Evolutionary conservation across 2,888 invertebrate genomes (phyloP), one percentile per base, ranked within the genome.

Genomic region (Stenurella melanura): DNA sequence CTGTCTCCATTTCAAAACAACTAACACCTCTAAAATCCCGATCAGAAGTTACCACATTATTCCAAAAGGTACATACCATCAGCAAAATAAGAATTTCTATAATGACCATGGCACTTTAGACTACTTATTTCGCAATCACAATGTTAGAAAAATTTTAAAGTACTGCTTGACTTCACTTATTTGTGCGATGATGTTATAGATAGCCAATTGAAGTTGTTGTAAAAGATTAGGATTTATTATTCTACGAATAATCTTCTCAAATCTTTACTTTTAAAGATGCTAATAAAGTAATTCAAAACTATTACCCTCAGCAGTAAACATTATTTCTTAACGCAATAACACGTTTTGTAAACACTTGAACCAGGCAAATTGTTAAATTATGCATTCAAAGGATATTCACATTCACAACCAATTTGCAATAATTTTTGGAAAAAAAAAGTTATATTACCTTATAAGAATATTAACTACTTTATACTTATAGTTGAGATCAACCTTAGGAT

Each of bases 71-170:
- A 73, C 73, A 38, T 60, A 66, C 66, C 66, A 50, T 42, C 19
- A 73, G 73, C 66, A 73, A 73, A 73, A 73, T 56, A 73, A 73
- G 66, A 73, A 73, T 56, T 73, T 73, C 67, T 58, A 58, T 26
- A 66, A 63, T 34, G 56, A 66, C 34, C 67, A 67, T 73, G 11
- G 73, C 66, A 67, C 64, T 50, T 21, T 58, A 58, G 70, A 70
- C 70, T 73, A 64, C 66, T 66, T 73, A 73, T 73, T 73, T 73
- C 42, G 57, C 66, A n/a, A n/a, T n/a, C n/a, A 50, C 66, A 57
- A 21, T 26, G 34, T 10, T 34, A 12, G 17, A 26, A 30, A 18
- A 57, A 60, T 10, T n/a, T 60, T 15, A 26, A 57, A 18, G 30
- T 15, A 58, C 73, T 66, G 50, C 58, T 26, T 34, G 18, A 60